Conservation (phyloP, 2,888 invertebrate genomes). For the Sarcophaga caerulescens region DNA sequence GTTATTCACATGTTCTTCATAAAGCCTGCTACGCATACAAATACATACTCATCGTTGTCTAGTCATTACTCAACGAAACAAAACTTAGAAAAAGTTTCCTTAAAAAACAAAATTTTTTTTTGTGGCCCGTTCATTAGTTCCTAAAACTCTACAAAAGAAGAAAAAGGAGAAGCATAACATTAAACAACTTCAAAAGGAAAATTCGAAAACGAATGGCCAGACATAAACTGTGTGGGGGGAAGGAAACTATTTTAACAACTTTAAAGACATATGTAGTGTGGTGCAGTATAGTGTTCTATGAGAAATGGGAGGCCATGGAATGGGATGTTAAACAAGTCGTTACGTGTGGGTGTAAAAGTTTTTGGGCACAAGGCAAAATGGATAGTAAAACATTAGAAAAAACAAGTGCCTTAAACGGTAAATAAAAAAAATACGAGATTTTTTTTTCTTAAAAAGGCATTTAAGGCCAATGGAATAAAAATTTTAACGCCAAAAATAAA, state of each 20-base stretch:
- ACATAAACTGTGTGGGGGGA: not conserved
- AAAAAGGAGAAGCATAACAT: no score
- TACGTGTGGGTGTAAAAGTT: conserved; percentile 46
- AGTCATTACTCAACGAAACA: no score
- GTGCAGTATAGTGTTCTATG: not conserved
- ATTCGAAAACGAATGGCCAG: not conserved
- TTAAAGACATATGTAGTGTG: not conserved
- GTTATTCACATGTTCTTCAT: no score
- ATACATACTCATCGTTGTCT: no score
- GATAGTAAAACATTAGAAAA: not conserved
- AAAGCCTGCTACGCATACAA: no score
- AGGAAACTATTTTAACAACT: not conserved
- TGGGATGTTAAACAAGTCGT: conserved; percentile 26
- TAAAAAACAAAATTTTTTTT: no score
- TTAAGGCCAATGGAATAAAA: conserved; percentile 46
- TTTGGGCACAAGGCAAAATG: not conserved
- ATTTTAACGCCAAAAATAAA: conserved; percentile 55
- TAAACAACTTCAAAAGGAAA: not conserved
- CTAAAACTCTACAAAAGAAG: no score
- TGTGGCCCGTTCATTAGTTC: no score
- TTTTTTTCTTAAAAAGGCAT: conserved; percentile 47
- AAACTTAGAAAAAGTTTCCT: no score
- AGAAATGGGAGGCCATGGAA: not conserved
- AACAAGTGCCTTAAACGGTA: not conserved
- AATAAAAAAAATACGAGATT: conserved; percentile 9